Conservation (phyloP, 2,113 vertebrate species). For the Dromiciops gliroides region DNA sequence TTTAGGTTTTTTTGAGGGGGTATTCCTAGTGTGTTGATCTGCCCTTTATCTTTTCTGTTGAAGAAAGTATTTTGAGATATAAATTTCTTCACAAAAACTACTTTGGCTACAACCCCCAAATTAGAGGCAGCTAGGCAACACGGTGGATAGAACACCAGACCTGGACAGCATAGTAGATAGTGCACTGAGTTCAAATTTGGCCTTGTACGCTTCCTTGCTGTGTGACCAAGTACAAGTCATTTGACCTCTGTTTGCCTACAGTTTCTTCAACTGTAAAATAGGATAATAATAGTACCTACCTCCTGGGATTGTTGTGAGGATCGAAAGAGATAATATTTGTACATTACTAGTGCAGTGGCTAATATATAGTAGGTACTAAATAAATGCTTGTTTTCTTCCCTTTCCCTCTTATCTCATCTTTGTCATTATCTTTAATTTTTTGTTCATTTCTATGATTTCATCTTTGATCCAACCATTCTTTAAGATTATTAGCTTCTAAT, state of each 20-base stretch:
- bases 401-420: neutral
- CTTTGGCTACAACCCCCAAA: neutral
- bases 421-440: neutral
- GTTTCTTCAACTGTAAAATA: neutral
- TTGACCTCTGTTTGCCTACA: neutral
- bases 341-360: neutral
- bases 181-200: neutral
- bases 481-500: neutral
- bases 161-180: neutral
- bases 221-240: neutral
- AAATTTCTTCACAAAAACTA: neutral
- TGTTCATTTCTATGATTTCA: neutral
- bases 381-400: neutral
- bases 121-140: neutral
- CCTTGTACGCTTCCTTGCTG: neutral
- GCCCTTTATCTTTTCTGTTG: neutral
- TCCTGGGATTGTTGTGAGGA: neutral
- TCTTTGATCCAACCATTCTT: neutral
- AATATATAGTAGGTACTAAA: neutral
- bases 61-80: neutral
- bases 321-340: neutral
- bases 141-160: neutral
- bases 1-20: neutral
- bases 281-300: neutral
- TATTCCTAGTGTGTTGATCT: neutral